Evolutionary conservation across 2,888 invertebrate genomes (phyloP).

Genomic region (Cabera pusaria): DNA sequence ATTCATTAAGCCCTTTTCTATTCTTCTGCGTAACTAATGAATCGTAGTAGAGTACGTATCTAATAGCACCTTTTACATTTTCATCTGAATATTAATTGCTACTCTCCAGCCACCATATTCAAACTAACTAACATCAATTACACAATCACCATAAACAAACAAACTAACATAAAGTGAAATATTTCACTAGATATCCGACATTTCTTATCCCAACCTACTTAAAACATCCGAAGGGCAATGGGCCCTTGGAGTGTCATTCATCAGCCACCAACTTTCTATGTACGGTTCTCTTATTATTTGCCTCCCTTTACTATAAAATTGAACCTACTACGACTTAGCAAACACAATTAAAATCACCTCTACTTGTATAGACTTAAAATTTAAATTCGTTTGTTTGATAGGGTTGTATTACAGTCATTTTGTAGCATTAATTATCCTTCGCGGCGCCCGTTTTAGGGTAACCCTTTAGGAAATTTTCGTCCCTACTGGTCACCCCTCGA

Average conservation of each 20-base stretch:
- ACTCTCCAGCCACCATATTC: too few species aligned
- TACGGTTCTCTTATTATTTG: constrained; percentile 78
- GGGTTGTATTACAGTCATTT: constrained; percentile 65
- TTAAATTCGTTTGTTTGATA: constrained; percentile 28
- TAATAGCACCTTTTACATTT: too few species aligned
- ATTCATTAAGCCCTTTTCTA: too few species aligned
- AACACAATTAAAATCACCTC: constrained; percentile 34
- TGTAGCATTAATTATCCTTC: constrained; percentile 77
- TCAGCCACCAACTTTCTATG: constrained; percentile 78
- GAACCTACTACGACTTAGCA: constrained; percentile 59
- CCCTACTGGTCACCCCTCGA: constrained; percentile 77
- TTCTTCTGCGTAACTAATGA: too few species aligned
- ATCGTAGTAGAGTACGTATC: too few species aligned
- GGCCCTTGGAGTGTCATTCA: constrained; percentile 82
- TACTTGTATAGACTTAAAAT: constrained; percentile 35
- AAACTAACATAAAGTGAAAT: constrained; percentile 50
- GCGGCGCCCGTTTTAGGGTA: constrained; percentile 73
- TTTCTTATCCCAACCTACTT: constrained; percentile 81
- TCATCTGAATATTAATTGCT: too few species aligned
- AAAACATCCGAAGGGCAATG: constrained; percentile 82
- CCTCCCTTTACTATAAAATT: constrained; percentile 79
- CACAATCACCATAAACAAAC: constrained; percentile 47
- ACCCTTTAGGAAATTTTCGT: constrained; percentile 80
- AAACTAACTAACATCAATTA: too few species aligned
- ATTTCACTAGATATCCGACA: constrained; percentile 78